Base-by-base conservation (phyloP, 1,140 invertebrate species). In the Drosophila obscura region DNA sequence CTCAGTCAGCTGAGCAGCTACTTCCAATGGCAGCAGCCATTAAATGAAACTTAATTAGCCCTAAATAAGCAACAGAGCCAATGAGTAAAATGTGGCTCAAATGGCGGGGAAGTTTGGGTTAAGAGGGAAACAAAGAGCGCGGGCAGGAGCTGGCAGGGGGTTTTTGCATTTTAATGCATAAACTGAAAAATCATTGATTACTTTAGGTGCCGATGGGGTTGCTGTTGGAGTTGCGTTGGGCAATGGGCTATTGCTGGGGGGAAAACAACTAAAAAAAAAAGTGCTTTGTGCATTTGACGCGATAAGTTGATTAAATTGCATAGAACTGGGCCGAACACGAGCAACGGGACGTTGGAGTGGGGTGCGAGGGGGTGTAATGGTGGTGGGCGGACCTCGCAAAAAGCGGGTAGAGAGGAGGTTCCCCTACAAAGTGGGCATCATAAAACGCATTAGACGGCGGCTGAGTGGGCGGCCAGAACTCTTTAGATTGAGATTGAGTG, bases 271-370 rank as follows among this genome's bases (percentile, higher is more conserved):
- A 52, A 62, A 60, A 53, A 56, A 53, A 56, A 75, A 80, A 80
- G 56, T 55, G 57, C 53, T 83, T 74, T 80, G 58, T 74, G 69
- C 65, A 75, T 80, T 85, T 77, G 73, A 65, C 55, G 63, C 78
- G 79, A 71, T 82, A 82, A 87, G 83, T 87, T 87, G 83, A 88
- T 88, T 88, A 88, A 88, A 88, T 88, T 88, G 76, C 79, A 88
- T 77, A 77, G 73, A 77, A 79, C 75, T 78, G 83, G 72, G 77
- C 49, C 64, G 49, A 63, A 50, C 8, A 55, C 50, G 44, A 68
- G 46, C 26, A 22, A 48, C 19, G 11, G 24, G 16, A 19, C 5
- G 39, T 31, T 49, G 51, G 55, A 24, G 57, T 15, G 50, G 49
- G 9, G 4, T 58, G 15, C 15, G 43, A 35, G 6, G 15, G 19